Evolutionary conservation across 2,113 vertebrate species (phyloP).

Genomic region (Paradoxurus hermaphroditus): DNA sequence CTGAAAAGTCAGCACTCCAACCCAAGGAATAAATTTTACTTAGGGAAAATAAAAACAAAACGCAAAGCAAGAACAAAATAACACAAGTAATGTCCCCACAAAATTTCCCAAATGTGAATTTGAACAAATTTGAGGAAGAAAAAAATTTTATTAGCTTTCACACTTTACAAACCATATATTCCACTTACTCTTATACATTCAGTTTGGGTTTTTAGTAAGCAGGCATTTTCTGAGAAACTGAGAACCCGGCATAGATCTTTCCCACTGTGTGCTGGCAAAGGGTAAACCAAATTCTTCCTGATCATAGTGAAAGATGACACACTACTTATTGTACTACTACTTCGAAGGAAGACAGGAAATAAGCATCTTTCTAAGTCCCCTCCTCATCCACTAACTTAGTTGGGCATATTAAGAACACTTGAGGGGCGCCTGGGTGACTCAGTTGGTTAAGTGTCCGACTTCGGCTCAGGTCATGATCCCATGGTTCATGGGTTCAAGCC

Average conservation of each 20-base stretch:
- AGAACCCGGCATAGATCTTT: not conserved
- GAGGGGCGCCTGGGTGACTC: not conserved
- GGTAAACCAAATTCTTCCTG: not conserved
- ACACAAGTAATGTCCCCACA: not conserved
- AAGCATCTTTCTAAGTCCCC: not conserved
- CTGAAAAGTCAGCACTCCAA: not conserved
- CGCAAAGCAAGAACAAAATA: not conserved
- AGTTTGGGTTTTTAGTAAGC: not conserved
- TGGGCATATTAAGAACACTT: not conserved
- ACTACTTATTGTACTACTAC: not conserved
- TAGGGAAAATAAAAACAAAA: constrained; percentile 3
- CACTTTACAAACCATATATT: not conserved
- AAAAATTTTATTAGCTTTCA: not conserved
- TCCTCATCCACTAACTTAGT: not conserved
- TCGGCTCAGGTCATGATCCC: too few species aligned
- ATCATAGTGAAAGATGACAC: not conserved
- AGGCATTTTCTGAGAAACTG: not conserved
- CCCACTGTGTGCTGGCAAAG: not conserved
- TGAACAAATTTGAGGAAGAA: not conserved
- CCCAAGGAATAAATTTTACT: not conserved
- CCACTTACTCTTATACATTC: not conserved
- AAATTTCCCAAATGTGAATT: not conserved
- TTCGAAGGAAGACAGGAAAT: not conserved
- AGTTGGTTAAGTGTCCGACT: too few species aligned
- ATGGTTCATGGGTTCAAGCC: too few species aligned